phyloP scores from a whole-genome alignment of 2,113 vertebrate species.

The Craseonycteris thonglongyai region DNA sequence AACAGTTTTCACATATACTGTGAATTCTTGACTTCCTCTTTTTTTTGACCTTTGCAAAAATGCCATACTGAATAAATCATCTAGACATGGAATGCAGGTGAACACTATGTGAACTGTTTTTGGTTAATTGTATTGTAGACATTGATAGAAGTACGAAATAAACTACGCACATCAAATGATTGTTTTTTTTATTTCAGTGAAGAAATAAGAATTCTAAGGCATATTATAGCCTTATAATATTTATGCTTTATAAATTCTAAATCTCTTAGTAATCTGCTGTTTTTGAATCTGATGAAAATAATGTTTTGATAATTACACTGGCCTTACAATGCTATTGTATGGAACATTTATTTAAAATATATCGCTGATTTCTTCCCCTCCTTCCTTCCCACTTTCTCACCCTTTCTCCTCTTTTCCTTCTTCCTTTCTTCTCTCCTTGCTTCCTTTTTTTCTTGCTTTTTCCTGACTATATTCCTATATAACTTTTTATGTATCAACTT shows the following conservation, averaged over 20 bases:
- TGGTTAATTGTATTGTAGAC: slow-evolving; percentile 70
- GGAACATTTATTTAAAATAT: background rate
- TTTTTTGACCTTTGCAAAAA: slow-evolving; percentile 62
- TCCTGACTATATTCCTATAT: background rate
- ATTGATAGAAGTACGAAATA: slow-evolving; percentile 72
- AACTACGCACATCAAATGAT: slow-evolving; percentile 74
- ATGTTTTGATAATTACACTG: background rate
- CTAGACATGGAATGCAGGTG: slow-evolving; percentile 33
- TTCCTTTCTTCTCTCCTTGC: background rate
- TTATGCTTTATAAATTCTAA: background rate
- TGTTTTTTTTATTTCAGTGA: slow-evolving; percentile 13
- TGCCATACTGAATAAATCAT: slow-evolving; percentile 43
- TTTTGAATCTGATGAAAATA: slow-evolving; percentile 4
- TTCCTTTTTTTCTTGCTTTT: background rate
- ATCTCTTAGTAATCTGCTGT: background rate
- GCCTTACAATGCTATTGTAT: background rate
- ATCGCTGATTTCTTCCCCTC: background rate
- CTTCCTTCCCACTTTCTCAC: fast-evolving
- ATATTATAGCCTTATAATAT: no score
- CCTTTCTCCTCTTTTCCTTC: no score
- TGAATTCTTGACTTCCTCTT: slow-evolving; percentile 58
- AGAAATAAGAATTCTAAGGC: slow-evolving; percentile 4
- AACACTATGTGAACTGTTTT: slow-evolving; percentile 57
- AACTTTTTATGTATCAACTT: background rate
- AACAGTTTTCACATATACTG: slow-evolving; percentile 46